Conservation (phyloP, 1,140 invertebrate species). For the Ips nitidus region DNA sequence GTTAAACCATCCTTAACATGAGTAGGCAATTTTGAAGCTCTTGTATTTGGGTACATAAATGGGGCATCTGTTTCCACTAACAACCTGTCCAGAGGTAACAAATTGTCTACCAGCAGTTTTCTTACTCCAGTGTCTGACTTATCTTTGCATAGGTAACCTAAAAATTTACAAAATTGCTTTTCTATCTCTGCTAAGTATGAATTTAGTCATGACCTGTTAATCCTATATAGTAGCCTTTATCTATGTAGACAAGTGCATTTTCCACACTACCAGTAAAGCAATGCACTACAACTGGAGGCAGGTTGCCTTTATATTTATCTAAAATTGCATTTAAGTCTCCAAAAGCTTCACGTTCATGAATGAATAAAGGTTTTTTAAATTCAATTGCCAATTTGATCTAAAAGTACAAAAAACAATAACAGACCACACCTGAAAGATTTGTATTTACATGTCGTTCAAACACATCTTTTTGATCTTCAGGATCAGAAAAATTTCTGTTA, state of each 20-base stretch:
- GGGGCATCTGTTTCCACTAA: constrained; percentile 92
- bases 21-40: constrained; percentile 85
- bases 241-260: constrained; percentile 83
- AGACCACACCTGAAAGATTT: background rate
- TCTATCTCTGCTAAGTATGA: background rate
- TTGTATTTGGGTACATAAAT: constrained; percentile 94
- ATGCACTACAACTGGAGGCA: constrained; percentile 85
- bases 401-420: constrained; percentile 40
- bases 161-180: constrained; percentile 44
- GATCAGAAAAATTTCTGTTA: constrained; percentile 91
- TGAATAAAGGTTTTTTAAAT: constrained; percentile 84
- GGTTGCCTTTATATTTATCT: constrained; percentile 58
- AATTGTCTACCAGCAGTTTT: constrained; percentile 76
- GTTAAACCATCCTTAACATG: constrained; percentile 86
- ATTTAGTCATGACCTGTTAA: constrained; percentile 65
- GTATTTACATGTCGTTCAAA: constrained; percentile 81
- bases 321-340: constrained; percentile 71
- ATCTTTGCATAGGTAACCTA: constrained; percentile 90
- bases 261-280: constrained; percentile 89
- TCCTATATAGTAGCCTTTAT: constrained; percentile 84
- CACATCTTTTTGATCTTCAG: constrained; percentile 79
- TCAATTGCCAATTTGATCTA: constrained; percentile 83
- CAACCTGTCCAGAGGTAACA: constrained; percentile 79
- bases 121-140: constrained; percentile 88
- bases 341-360: constrained; percentile 91